Percentiles rank a stretch among this genome's conserved stretches.
Conservation (phyloP, 2,797 vertebrate species). For the Austrolebias charrua region DNA sequence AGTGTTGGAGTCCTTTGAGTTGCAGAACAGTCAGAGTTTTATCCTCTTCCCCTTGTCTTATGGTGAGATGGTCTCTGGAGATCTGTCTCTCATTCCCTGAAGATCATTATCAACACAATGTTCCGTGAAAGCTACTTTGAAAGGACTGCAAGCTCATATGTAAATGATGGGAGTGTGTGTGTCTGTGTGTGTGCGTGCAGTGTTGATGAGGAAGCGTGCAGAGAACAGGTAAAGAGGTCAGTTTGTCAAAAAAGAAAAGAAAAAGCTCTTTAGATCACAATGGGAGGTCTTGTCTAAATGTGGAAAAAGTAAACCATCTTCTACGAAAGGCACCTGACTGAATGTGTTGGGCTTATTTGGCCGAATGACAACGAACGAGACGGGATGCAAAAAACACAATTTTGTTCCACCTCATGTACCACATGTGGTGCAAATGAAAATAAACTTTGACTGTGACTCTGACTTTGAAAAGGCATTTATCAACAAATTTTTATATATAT, state of each 20-base stretch:
- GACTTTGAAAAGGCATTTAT: no score
- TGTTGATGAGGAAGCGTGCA: slow-evolving; percentile 45
- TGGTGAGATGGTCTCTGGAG: slow-evolving; percentile 80
- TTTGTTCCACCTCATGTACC: no score
- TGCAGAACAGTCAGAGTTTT: slow-evolving; percentile 76
- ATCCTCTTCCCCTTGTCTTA: slow-evolving; percentile 79
- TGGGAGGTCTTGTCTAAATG: slow-evolving; percentile 22
- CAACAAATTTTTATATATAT: no score
- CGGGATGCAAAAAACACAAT: no score
- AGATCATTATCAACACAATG: slow-evolving; percentile 82
- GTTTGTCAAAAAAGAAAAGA: slow-evolving; percentile 63
- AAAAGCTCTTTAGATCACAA: slow-evolving; percentile 57
- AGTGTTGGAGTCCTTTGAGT: slow-evolving; percentile 77
- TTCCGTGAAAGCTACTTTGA: slow-evolving; percentile 82
- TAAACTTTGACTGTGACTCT: no score
- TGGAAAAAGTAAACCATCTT: background rate
- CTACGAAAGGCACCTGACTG: background rate
- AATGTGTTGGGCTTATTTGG: background rate
- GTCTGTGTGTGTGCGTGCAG: slow-evolving; percentile 28
- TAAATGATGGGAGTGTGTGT: slow-evolving; percentile 67
- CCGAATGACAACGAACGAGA: background rate
- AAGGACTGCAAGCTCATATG: slow-evolving; percentile 78
- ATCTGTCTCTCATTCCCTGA: slow-evolving; percentile 73
- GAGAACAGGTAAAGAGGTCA: slow-evolving; percentile 72
- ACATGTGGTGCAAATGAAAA: no score